Conservation (phyloP, 2,113 vertebrate species). For the Athene noctua region DNA sequence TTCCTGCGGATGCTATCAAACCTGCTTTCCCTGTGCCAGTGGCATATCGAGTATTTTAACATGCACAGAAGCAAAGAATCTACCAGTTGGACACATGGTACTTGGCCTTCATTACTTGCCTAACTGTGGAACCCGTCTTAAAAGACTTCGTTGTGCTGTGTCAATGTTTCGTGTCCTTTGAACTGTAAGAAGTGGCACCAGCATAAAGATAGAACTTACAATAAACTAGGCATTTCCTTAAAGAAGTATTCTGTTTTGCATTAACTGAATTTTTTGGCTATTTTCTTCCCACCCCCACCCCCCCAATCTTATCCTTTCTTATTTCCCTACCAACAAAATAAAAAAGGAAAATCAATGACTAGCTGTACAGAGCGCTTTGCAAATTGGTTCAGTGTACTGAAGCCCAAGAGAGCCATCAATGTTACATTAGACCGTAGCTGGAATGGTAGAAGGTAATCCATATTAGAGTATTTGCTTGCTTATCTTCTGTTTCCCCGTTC, state of each 20-base stretch:
- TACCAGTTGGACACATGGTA: neutral
- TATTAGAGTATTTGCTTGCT: neutral
- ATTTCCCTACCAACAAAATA: neutral
- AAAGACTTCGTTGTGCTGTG: constrained; percentile 14
- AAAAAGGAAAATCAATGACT: neutral
- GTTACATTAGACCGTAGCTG: neutral
- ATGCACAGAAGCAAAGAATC: constrained; percentile 5
- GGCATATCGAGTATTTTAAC: neutral
- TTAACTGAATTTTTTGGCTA: neutral
- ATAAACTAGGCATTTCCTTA: neutral
- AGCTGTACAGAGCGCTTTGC: neutral
- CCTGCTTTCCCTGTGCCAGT: neutral
- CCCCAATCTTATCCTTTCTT: neutral
- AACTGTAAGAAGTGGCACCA: neutral
- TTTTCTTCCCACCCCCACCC: neutral
- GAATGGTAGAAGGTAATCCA: neutral
- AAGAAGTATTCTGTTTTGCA: neutral
- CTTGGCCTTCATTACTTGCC: neutral
- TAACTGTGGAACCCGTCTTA: neutral
- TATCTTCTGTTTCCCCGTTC: neutral
- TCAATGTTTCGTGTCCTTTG: neutral
- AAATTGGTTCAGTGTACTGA: neutral
- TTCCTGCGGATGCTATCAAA: constrained; percentile 59
- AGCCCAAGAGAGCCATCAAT: neutral
- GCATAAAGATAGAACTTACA: neutral